Base-by-base conservation (phyloP, 1,140 invertebrate species). In the Pseudomyrmex dendroicus region DNA sequence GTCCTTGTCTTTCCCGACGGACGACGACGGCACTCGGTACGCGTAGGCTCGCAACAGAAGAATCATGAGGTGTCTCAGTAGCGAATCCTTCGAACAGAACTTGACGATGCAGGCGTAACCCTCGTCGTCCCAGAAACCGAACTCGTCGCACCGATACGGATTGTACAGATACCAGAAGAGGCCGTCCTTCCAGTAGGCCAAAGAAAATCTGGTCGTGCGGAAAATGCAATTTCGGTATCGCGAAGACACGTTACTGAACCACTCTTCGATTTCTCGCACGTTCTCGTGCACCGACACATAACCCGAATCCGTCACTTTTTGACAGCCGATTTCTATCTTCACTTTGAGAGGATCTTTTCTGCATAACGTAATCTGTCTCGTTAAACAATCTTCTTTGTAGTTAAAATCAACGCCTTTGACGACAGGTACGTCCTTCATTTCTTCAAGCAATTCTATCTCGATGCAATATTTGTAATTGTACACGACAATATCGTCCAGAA, bases 151-250 rank as follows among this genome's bases (percentile, higher is more conserved):
- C 0, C 90, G 87, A 25, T 92, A 93, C 0, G 93, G 92, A 68
- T 93, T 93, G 70, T 92, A 93, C 0, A 92, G 44, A 12, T 92
- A 93, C 93, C 93, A 93, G 73, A 93, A 93, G 1, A 72, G 44
- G 2, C 87, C 91, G 44, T 93, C 92, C 1, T 87, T 86, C 93
- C 93, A 93, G n/a, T 92, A 92, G 1, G 93, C 91, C 0, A 93
- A 2, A 0, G 80, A 88, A 72, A 90, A 93, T 59, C 88, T 88
- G 0, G 63, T 17, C 2, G 91, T 92, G 46, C 90, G 89, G 2
- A 92, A 67, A 7, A 93, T 90, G 22, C 91, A 93, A 25, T 93
- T 91, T 1, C 74, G 86, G 70, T 88, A 90, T 0, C 73, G 83
- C 10, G 76, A 13, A 0, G 88, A 83, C 0, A 92, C 17, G n/a